Percentiles rank a stretch among this genome's conserved stretches.
Evolutionary conservation across 2,888 invertebrate species (phyloP).

Genomic region (Microctonus brassicae): DNA sequence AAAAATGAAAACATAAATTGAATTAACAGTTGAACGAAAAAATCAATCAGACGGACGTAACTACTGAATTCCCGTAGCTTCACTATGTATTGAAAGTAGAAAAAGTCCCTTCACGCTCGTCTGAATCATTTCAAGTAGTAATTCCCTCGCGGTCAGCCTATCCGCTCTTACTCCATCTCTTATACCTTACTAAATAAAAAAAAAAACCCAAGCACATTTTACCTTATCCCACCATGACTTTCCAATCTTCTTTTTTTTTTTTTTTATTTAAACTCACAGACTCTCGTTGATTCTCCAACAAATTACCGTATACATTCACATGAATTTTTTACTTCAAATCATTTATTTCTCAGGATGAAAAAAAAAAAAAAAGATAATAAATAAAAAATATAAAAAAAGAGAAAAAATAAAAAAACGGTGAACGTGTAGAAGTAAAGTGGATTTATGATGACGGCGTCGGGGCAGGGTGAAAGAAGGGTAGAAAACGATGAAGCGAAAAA

Average conservation of each 20-base stretch:
- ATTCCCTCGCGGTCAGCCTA: background rate
- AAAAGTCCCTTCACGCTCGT: background rate
- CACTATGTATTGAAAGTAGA: background rate
- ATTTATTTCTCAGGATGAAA: background rate
- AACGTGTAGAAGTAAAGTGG: background rate
- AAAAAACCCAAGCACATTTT: no score
- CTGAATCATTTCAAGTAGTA: background rate
- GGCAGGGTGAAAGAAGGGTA: conserved; percentile 5
- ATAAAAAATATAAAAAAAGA: no score
- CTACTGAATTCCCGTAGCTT: no score
- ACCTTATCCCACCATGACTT: no score
- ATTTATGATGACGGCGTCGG: conserved; percentile 18
- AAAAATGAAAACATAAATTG: background rate
- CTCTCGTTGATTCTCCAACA: no score
- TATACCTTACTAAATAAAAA: no score
- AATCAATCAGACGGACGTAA: no score
- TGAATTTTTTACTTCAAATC: conserved; percentile 1
- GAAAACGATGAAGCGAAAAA: no score
- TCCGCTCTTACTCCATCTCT: background rate
- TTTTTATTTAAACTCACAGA: no score
- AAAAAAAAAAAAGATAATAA: background rate
- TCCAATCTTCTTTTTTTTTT: no score
- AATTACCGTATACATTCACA: no score
- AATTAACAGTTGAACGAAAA: background rate
- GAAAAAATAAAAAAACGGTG: no score